Conservation (phyloP, 1,140 invertebrate species). For the Procambarus virginalis region DNA sequence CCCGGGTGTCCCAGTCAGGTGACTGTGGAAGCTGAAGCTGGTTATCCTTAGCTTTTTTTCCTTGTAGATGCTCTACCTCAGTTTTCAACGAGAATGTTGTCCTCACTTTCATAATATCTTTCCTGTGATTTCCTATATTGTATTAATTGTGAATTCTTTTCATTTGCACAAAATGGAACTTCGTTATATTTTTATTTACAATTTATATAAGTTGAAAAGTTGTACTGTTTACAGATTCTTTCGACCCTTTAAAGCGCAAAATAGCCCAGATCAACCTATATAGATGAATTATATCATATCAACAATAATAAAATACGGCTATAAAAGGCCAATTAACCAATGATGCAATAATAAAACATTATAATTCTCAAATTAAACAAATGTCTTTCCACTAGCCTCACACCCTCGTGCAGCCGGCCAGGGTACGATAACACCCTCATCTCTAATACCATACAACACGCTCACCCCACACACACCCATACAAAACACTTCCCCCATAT, state of each 20-base stretch:
- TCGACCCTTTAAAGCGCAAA: neutral
- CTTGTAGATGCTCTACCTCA: too few relatives aligned
- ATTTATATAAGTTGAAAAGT: neutral
- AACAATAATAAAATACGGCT: neutral
- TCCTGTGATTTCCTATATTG: too few relatives aligned
- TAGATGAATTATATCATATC: neutral
- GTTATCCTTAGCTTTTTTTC: too few relatives aligned
- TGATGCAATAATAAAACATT: neutral
- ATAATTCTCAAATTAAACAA: neutral
- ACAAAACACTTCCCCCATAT: neutral
- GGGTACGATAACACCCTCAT: neutral
- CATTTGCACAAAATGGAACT: too few relatives aligned
- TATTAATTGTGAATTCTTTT: too few relatives aligned
- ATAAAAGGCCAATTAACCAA: neutral
- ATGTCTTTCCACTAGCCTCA: neutral
- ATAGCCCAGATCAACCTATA: neutral
- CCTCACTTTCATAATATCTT: too few relatives aligned
- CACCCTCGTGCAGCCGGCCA: neutral
- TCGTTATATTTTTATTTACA: too few relatives aligned
- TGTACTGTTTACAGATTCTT: neutral
- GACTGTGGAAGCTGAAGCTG: too few relatives aligned
- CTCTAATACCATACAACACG: neutral
- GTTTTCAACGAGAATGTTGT: too few relatives aligned
- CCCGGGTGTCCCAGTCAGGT: too few relatives aligned
- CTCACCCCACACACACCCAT: neutral